These are phyloP conservation scores for Aphaenogaster floridana DNA, from an alignment of 1,140 invertebrate genomes.

Conservation along the genomic window DNA sequence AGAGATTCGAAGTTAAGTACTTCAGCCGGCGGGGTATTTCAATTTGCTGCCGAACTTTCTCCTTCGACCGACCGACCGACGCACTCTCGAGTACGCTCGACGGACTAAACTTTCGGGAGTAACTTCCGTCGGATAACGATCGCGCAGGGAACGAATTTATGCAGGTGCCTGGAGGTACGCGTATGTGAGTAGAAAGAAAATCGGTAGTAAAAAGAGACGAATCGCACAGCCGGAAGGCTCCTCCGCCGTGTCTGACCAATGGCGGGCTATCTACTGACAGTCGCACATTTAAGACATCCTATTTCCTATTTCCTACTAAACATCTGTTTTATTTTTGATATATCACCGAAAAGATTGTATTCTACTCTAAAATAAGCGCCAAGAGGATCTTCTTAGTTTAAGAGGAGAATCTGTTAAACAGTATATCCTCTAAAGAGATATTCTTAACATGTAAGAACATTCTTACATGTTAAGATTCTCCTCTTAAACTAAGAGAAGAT, in stretches of 20 bases:
- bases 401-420: too few relatives aligned
- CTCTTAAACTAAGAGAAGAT: too few relatives aligned
- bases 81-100: conserved; percentile 34
- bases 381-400: too few relatives aligned
- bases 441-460: too few relatives aligned
- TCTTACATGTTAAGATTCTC: too few relatives aligned
- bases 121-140: conserved; percentile 71
- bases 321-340: neutral
- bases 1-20: conserved; percentile 40
- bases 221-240: conserved; percentile 39
- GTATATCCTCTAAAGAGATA: too few relatives aligned
- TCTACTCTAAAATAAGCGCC: too few relatives aligned
- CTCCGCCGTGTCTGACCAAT: neutral
- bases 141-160: conserved; percentile 65
- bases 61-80: conserved; percentile 22
- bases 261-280: neutral
- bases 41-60: conserved; percentile 51
- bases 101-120: conserved; percentile 53
- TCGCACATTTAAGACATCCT: neutral
- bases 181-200: conserved; percentile 61
- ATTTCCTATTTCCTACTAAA: neutral
- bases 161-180: conserved; percentile 41
- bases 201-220: conserved; percentile 1
- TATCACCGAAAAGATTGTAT: too few relatives aligned
- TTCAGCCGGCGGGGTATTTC: conserved; percentile 36